A percentile compares a stretch with the other conserved stretches of the same genome.
Conservation (phyloP, 23 tunicate species). For the Phallusia fumigata region DNA sequence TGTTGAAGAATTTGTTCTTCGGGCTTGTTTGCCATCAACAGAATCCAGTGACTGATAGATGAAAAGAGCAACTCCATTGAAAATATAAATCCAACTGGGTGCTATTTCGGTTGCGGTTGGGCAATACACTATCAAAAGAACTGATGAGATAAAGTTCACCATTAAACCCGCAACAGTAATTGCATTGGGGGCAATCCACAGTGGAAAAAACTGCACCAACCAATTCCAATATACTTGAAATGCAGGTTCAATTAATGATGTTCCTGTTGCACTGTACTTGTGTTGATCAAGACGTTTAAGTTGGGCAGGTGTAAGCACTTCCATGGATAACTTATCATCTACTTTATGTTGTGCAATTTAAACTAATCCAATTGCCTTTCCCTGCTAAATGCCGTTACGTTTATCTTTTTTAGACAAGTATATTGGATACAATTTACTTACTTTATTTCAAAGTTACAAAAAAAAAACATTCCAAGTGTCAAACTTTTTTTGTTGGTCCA, state of each 20-base stretch:
- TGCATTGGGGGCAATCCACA: slow-evolving; percentile 90
- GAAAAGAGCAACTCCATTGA: slow-evolving; percentile 80
- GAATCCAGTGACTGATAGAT: slow-evolving; percentile 93
- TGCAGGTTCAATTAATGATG: slow-evolving; percentile 76
- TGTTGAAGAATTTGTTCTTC: slow-evolving; percentile 83
- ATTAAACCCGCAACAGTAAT: slow-evolving; percentile 75
- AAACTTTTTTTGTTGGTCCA: too few relatives aligned
- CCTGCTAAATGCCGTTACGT: too few relatives aligned
- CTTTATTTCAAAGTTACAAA: too few relatives aligned
- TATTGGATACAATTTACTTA: too few relatives aligned
- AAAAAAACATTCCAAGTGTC: too few relatives aligned
- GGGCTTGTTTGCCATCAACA: slow-evolving; percentile 97
- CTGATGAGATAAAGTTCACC: slow-evolving; percentile 53
- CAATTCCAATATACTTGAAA: slow-evolving; percentile 89
- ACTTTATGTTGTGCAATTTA: too few relatives aligned
- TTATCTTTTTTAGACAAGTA: too few relatives aligned
- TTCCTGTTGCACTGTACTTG: slow-evolving; percentile 77
- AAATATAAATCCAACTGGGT: slow-evolving; percentile 76
- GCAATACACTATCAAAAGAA: slow-evolving; percentile 59
- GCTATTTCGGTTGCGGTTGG: slow-evolving; percentile 82
- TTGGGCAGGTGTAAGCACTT: slow-evolving; percentile 56
- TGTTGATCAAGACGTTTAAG: slow-evolving; percentile 75
- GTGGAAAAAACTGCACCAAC: slow-evolving; percentile 70
- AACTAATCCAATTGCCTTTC: too few relatives aligned
- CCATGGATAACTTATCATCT: too few relatives aligned